Conservation (phyloP, 1,140 invertebrate species). For the Lamellibrachia luymesi region DNA sequence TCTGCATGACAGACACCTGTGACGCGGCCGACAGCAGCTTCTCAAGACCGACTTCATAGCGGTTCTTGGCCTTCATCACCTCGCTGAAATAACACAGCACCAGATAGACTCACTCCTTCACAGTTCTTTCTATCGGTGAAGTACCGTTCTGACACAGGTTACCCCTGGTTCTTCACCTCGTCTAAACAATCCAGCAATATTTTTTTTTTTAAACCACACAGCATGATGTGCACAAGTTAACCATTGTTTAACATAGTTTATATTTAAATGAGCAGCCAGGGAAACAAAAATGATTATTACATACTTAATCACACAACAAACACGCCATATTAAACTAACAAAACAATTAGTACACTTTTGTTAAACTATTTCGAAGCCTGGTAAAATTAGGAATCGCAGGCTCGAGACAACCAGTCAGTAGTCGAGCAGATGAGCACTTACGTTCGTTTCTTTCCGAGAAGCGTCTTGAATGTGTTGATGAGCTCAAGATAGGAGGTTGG, state of each 20-base stretch:
- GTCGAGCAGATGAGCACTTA: slow-evolving; percentile 62
- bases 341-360: not conserved
- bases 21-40: slow-evolving; percentile 55
- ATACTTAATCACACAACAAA: not conserved
- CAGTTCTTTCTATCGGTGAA: slow-evolving; percentile 61
- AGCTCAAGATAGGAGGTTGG: slow-evolving; percentile 58
- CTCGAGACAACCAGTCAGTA: not conserved
- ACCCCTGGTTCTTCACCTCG: slow-evolving; percentile 61
- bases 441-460: slow-evolving; percentile 53
- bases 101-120: slow-evolving; percentile 1
- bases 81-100: slow-evolving; percentile 56
- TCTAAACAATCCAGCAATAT: slow-evolving; percentile 29
- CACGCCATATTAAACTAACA: not conserved
- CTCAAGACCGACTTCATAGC: slow-evolving; percentile 60
- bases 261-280: not conserved
- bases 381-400: not conserved
- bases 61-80: slow-evolving; percentile 70
- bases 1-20: slow-evolving; percentile 69
- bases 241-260: not conserved
- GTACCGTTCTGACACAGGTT: not conserved
- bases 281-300: not conserved
- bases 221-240: no score
- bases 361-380: not conserved
- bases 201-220: no score
- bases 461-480: slow-evolving; percentile 55